A percentile compares a stretch with the other conserved stretches of the same genome.
phyloP scores from a whole-genome alignment of 2,797 vertebrate genomes.

The Lithobates sylvaticus region DNA sequence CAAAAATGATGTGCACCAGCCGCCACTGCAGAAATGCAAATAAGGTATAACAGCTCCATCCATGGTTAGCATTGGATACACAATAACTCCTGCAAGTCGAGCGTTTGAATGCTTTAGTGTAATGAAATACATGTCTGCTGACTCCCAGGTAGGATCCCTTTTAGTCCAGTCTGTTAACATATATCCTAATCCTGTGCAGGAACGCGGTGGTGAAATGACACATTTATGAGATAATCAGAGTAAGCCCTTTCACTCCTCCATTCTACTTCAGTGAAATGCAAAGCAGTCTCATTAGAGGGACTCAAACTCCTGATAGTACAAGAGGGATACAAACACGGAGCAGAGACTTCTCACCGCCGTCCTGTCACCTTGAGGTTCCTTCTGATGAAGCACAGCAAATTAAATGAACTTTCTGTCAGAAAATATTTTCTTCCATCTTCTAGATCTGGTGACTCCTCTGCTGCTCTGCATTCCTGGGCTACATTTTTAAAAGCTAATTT shows the following conservation, averaged over 20 bases:
- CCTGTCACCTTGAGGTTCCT: slow-evolving; percentile 48
- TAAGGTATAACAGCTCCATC: too few relatives aligned
- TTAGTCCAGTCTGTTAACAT: slow-evolving; percentile 4
- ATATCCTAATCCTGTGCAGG: slow-evolving; percentile 3
- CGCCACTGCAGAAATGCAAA: too few relatives aligned
- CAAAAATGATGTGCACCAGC: too few relatives aligned
- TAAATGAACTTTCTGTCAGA: slow-evolving; percentile 49
- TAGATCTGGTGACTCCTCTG: slow-evolving; percentile 5
- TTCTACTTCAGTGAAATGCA: slow-evolving; percentile 39
- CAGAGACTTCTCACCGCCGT: background rate
- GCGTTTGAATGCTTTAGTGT: background rate
- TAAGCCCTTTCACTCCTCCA: background rate
- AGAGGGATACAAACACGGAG: background rate
- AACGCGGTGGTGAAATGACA: slow-evolving; percentile 21
- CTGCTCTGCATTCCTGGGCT: background rate
- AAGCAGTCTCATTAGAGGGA: slow-evolving; percentile 47
- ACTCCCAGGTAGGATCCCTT: slow-evolving; percentile 16
- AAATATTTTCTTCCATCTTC: slow-evolving; percentile 8
- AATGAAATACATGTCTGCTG: background rate
- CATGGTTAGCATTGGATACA: too few relatives aligned
- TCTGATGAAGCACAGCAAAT: slow-evolving; percentile 42
- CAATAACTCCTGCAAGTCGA: too few relatives aligned
- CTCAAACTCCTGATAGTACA: background rate
- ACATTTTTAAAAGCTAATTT: background rate
- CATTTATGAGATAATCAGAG: slow-evolving; percentile 42